These are phyloP conservation scores for Pseudomugil gertrudae DNA, from an alignment of 2,797 vertebrate species.

Conservation along the genomic window DNA sequence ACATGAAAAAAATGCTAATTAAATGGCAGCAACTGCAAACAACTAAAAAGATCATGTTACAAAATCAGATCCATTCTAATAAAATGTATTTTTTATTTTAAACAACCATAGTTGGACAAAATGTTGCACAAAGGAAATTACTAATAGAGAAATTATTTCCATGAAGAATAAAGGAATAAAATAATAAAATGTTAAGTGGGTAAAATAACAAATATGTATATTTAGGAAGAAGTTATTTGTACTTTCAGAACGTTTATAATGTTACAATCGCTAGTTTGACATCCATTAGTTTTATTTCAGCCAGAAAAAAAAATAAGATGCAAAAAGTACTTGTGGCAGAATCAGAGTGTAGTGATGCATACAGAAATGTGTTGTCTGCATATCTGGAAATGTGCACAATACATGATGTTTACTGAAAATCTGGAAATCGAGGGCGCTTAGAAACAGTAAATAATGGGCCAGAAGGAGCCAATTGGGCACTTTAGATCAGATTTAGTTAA, in stretches of 20 bases:
- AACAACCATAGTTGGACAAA: too few relatives aligned
- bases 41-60: not conserved
- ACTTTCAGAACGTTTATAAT: too few relatives aligned
- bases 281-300: too few relatives aligned
- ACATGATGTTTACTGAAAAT: not conserved
- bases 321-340: not conserved
- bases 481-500: slow-evolving; percentile 17
- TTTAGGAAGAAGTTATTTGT: too few relatives aligned
- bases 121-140: too few relatives aligned
- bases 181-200: too few relatives aligned
- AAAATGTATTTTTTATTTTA: too few relatives aligned
- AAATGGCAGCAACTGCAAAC: not conserved
- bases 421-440: not conserved
- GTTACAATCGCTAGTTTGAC: too few relatives aligned
- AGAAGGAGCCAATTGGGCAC: not conserved
- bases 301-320: not conserved
- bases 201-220: too few relatives aligned
- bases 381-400: not conserved
- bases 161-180: too few relatives aligned
- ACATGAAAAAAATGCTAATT: not conserved
- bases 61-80: not conserved
- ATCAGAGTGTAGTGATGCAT: not conserved
- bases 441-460: too few relatives aligned
- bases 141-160: too few relatives aligned
- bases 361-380: not conserved